Percentiles rank a stretch among this genome's conserved stretches.
Conservation (phyloP, 2,797 vertebrate genomes). For the Onychomys arenicola region DNA sequence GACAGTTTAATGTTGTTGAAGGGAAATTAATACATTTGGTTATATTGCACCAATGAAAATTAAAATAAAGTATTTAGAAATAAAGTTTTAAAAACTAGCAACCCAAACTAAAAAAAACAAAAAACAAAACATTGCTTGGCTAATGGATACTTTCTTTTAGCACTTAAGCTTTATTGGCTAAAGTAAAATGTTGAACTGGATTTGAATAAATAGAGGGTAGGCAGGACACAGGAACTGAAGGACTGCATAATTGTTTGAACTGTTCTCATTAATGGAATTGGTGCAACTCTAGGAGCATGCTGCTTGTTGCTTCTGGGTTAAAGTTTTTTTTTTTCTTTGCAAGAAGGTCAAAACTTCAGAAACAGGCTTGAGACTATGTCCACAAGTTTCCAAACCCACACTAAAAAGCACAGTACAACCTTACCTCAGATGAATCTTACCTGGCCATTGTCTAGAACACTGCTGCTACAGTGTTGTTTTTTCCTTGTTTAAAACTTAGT, state of each 20-base stretch:
- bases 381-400: conserved; percentile 81
- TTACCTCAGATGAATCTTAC: conserved; percentile 85
- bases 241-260: conserved; percentile 83
- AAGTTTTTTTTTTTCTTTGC: background rate
- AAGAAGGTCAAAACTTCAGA: conserved; percentile 78
- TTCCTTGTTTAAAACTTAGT: conserved; percentile 59
- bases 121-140: conserved; percentile 72
- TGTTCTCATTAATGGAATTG: conserved; percentile 81
- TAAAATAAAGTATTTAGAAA: conserved; percentile 85
- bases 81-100: conserved; percentile 75
- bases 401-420: conserved; percentile 80
- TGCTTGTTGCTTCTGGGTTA: conserved; percentile 79
- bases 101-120: conserved; percentile 42
- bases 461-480: conserved; percentile 52
- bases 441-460: conserved; percentile 75
- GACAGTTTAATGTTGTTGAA: conserved; percentile 82
- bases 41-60: conserved; percentile 84
- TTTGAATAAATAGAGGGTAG: conserved; percentile 85
- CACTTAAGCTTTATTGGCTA: conserved; percentile 84
- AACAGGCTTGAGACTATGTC: conserved; percentile 69
- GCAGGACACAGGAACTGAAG: conserved; percentile 82
- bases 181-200: conserved; percentile 83
- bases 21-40: conserved; percentile 80
- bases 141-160: conserved; percentile 81
- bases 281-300: conserved; percentile 77